These are phyloP conservation scores for Eonycteris spelaea DNA, from an alignment of 2,113 vertebrate species.

Conservation along the genomic window DNA sequence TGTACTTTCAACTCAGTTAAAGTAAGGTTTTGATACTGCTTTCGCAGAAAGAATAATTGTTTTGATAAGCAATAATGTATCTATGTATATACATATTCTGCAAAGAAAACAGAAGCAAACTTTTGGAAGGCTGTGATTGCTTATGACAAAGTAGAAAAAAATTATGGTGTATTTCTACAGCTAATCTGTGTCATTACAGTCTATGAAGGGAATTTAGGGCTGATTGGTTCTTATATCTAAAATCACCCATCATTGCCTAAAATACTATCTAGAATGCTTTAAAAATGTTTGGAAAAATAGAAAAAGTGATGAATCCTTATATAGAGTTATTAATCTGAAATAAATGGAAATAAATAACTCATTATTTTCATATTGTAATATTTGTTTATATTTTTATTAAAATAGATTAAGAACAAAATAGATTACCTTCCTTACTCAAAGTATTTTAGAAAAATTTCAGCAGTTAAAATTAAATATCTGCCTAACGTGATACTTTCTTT, in stretches of 20 bases:
- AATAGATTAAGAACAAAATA: neutral
- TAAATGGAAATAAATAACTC: neutral
- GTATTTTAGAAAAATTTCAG: neutral
- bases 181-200: neutral
- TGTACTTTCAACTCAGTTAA: neutral
- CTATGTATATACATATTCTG: neutral
- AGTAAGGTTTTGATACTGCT: neutral
- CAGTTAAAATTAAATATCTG: neutral
- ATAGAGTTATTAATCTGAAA: neutral
- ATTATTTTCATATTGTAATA: neutral
- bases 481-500: neutral
- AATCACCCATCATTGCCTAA: neutral
- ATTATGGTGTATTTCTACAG: neutral
- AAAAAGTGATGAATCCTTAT: neutral
- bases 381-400: neutral
- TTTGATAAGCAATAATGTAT: neutral
- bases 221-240: neutral
- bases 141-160: neutral
- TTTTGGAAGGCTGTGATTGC: neutral
- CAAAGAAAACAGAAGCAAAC: neutral
- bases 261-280: neutral
- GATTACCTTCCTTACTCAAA: neutral
- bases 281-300: neutral
- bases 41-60: neutral
- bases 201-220: neutral